phyloP scores from a whole-genome alignment of 2,888 invertebrate genomes.

The Volucella bombylans region DNA sequence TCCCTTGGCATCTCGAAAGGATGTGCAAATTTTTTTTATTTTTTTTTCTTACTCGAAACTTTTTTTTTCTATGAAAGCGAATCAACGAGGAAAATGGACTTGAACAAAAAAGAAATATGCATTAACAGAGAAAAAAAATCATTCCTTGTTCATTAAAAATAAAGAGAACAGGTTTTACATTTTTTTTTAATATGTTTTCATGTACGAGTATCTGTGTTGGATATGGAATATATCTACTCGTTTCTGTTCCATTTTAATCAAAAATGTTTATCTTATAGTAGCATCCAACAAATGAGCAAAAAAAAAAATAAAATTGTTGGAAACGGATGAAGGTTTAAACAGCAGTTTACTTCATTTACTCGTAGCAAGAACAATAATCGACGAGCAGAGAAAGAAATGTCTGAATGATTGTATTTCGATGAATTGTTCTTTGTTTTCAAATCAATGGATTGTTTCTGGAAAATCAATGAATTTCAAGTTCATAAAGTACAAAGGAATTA shows the following conservation, averaged over 20 bases:
- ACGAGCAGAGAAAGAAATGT: slow-evolving; percentile 1
- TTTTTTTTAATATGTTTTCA: background rate
- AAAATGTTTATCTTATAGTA: slow-evolving; percentile 49
- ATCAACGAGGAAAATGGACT: slow-evolving; percentile 29
- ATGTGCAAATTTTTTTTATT: slow-evolving; percentile 53
- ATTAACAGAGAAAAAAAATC: slow-evolving; percentile 34
- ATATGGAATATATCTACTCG: slow-evolving; percentile 34
- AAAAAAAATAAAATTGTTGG: background rate
- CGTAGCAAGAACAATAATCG: slow-evolving; percentile 17
- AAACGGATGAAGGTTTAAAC: slow-evolving; percentile 45
- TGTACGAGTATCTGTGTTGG: slow-evolving; percentile 21
- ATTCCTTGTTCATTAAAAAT: slow-evolving; percentile 59
- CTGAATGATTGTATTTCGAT: slow-evolving; percentile 38
- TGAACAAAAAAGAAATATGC: slow-evolving; percentile 22
- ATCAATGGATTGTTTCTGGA: too few species aligned
- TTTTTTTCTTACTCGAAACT: slow-evolving; percentile 7
- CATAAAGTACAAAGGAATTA: slow-evolving; percentile 51
- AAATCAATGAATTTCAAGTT: slow-evolving; percentile 57
- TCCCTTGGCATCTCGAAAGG: slow-evolving; percentile 48
- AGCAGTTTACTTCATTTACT: slow-evolving; percentile 22
- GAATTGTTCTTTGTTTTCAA: slow-evolving; percentile 57
- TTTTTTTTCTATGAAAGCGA: slow-evolving; percentile 33
- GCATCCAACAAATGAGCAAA: slow-evolving; percentile 14
- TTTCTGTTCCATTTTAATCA: slow-evolving; percentile 49
- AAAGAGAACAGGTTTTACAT: slow-evolving; percentile 53